Conservation (phyloP, 2,797 vertebrate genomes). For the Danio tinwini region DNA sequence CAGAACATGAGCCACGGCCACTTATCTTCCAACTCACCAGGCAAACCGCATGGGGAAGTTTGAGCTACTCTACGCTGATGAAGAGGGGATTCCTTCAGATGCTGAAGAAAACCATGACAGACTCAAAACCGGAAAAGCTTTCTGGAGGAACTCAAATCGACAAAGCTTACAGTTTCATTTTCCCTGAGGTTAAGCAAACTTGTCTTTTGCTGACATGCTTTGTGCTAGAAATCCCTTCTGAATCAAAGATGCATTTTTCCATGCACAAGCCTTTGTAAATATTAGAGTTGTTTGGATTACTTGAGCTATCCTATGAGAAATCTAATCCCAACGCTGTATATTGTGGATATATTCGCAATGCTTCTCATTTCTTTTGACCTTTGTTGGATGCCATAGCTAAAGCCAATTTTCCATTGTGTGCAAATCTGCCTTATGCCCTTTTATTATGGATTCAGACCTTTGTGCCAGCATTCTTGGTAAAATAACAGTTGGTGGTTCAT, state of each 20-base stretch:
- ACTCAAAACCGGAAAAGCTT: background rate
- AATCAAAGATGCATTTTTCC: conserved; percentile 9
- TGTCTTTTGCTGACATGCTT: conserved; percentile 3
- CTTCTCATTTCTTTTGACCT: conserved; percentile 25
- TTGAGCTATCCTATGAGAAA: background rate
- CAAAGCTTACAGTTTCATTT: background rate
- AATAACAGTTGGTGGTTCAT: conserved; percentile 39
- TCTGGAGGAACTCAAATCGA: background rate
- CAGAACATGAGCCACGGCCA: conserved; percentile 17
- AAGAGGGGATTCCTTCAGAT: background rate
- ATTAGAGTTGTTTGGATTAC: conserved; percentile 11
- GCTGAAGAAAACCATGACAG: background rate
- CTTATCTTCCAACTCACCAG: background rate
- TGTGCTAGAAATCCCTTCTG: background rate
- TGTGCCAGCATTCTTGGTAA: background rate
- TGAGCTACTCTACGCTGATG: conserved; percentile 1
- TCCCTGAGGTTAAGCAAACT: conserved; percentile 3
- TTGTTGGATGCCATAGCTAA: conserved; percentile 5
- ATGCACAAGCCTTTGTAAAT: conserved; percentile 4
- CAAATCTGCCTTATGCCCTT: conserved; percentile 17
- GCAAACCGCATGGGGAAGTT: background rate
- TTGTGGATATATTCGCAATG: conserved; percentile 1
- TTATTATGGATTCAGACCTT: conserved; percentile 14
- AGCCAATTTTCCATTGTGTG: conserved; percentile 23
- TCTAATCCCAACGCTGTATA: conserved; percentile 1